These are phyloP conservation scores for Phortica magna DNA, from an alignment of 2,888 invertebrate genomes.

Conservation along the genomic window DNA sequence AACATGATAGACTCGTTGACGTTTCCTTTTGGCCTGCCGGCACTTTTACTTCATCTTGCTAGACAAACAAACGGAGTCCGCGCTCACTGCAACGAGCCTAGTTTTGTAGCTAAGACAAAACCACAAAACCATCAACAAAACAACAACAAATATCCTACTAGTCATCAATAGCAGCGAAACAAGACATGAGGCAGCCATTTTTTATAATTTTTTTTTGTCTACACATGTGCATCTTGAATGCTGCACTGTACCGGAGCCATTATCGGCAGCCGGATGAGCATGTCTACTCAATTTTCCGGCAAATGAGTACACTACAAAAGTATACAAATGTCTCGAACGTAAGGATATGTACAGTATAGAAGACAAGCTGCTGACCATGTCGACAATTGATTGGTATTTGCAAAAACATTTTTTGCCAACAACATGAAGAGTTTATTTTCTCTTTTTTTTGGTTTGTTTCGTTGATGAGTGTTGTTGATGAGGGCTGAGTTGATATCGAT, in stretches of 20 bases:
- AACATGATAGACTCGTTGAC: conserved; percentile 54
- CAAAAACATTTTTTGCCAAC: conserved; percentile 49
- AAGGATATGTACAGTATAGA: conserved; percentile 26
- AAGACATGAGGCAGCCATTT: conserved; percentile 36
- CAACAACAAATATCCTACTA: conserved; percentile 12
- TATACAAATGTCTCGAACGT: conserved; percentile 44
- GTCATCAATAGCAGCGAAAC: conserved; percentile 57
- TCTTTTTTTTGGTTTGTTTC: conserved; percentile 15
- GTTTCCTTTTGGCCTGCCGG: conserved; percentile 63
- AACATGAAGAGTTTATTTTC: conserved; percentile 47
- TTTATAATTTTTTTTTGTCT: conserved; percentile 33
- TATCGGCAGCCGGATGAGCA: conserved; percentile 60
- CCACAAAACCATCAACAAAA: conserved; percentile 50
- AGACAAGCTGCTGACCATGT: conserved; percentile 41
- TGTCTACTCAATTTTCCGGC: conserved; percentile 73
- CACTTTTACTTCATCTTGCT: conserved; percentile 69
- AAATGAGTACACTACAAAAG: conserved; percentile 56
- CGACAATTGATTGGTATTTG: conserved; percentile 74
- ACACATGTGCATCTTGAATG: conserved; percentile 63
- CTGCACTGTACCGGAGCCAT: conserved; percentile 49
- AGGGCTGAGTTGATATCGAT: conserved; percentile 13
- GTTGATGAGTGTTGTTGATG: conserved; percentile 49
- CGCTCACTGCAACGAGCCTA: conserved; percentile 34
- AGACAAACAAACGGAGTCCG: conserved; percentile 66
- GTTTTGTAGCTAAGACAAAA: conserved; percentile 67